Conservation (phyloP, 2,113 vertebrate species). For the Apodemus sylvaticus region DNA sequence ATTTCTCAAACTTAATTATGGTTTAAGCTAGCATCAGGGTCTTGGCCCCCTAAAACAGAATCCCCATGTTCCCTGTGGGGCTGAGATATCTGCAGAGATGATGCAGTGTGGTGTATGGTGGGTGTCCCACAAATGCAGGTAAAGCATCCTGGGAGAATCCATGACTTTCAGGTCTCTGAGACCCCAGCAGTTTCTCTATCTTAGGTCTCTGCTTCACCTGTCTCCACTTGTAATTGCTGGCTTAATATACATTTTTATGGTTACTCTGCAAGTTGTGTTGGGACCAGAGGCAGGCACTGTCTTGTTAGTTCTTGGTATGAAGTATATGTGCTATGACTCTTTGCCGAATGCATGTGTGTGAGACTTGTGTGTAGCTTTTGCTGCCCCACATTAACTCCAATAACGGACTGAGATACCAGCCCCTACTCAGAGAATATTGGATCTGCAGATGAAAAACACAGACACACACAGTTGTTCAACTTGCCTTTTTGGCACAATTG, state of each 20-base stretch:
- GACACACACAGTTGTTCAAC: no score
- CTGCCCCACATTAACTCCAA: no score
- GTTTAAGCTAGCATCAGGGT: background rate
- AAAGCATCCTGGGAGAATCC: background rate
- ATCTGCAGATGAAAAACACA: no score
- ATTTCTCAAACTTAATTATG: background rate
- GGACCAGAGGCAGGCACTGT: background rate
- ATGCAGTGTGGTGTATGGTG: background rate
- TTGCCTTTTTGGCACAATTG: no score
- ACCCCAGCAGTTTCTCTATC: background rate
- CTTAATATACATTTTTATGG: background rate
- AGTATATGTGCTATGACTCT: background rate
- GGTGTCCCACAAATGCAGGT: background rate
- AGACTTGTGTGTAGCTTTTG: no score
- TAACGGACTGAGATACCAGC: no score
- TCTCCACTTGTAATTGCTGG: background rate
- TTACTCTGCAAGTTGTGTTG: background rate
- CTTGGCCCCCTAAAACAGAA: background rate
- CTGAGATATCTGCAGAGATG: background rate
- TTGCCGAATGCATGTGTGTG: background rate
- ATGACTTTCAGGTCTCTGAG: background rate
- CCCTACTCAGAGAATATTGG: no score
- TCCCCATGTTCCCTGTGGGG: background rate
- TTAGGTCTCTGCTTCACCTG: background rate
- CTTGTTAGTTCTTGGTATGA: background rate